Base-by-base conservation (phyloP, 2,113 vertebrate species). In the Microcebus griseorufus region DNA sequence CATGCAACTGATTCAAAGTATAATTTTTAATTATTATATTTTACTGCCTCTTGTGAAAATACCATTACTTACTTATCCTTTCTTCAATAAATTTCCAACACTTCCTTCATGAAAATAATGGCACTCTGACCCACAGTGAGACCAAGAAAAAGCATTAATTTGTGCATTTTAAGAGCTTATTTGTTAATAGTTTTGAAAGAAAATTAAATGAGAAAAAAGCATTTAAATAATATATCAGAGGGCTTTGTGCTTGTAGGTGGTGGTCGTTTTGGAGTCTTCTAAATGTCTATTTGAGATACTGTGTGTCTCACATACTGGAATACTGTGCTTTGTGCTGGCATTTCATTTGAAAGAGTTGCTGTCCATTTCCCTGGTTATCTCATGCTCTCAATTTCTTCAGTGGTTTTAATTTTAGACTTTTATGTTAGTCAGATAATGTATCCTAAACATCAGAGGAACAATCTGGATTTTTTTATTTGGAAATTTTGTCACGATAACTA, bases 401-500 rank as follows among this genome's bases (percentile, higher is more conserved):
- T 92, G 51, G 69, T 60, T 69, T 79, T 51, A 65, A 93, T 70
- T 88, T 78, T 65, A 90, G 73, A 79, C 14, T 69, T 90, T 85
- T 27, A 29, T 10, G 32, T 55, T n/a, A 81, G 48, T 93, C 34
- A 84, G 37, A 64, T 80, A 85, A 25, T 62, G 18, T 37, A 3
- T 39, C 12, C n/a, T 51, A 62, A 93, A 69, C 7, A 60, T 53
- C 23, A 90, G 34, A 86, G 23, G 27, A 62, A 25, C 22, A 8
- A 89, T 65, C 7, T 48, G 55, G 37, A 83, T 62, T 70, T 89
- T 89, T 94, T 92, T 16, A 90, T 88, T 92, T 94, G 32, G 55
- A 6, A 82, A 27, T 90, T 93, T 37, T 92, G 6, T 95, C 29
- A 80, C 5, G 51, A 5, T 82, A 85, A 81, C n/a, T 70, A 29